These are phyloP conservation scores for Arctopsyche grandis DNA, from an alignment of 1,140 invertebrate species.

Conservation along the genomic window DNA sequence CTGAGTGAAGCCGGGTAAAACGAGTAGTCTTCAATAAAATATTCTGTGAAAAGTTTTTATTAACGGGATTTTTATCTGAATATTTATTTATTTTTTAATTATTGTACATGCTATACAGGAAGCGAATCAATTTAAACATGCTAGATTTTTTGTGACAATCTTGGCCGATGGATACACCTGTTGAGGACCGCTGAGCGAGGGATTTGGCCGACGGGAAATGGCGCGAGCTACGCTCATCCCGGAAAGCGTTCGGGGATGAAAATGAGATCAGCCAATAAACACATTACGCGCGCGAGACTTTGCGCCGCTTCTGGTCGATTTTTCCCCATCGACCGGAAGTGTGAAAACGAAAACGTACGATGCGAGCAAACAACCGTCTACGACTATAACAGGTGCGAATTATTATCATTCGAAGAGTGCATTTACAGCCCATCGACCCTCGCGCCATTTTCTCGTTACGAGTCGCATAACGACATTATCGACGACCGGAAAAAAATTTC, in stretches of 20 bases:
- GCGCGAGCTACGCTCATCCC: conserved; percentile 5
- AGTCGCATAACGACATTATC: not conserved
- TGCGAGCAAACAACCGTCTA: not conserved
- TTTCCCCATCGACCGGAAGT: not conserved
- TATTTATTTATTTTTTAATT: too few relatives aligned
- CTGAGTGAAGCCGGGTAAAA: too few relatives aligned
- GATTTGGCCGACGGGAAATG: not conserved
- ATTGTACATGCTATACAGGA: too few relatives aligned
- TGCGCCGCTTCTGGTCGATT: not conserved
- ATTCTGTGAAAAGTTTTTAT: too few relatives aligned
- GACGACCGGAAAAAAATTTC: not conserved
- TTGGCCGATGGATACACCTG: conserved; percentile 3
- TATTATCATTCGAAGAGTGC: not conserved
- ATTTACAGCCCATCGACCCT: too few relatives aligned
- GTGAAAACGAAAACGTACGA: not conserved
- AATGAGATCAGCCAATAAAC: conserved; percentile 18
- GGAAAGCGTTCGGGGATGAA: conserved; percentile 15
- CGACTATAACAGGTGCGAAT: conserved; percentile 12
- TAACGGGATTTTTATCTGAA: too few relatives aligned
- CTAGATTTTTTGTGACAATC: too few relatives aligned
- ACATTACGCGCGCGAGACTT: not conserved
- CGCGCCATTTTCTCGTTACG: not conserved
- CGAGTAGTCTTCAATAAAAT: too few relatives aligned
- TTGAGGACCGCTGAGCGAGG: conserved; percentile 4
- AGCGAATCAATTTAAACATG: too few relatives aligned